phyloP scores from a whole-genome alignment of 2,888 invertebrate genomes.

The Hydrotaea diabolus region DNA sequence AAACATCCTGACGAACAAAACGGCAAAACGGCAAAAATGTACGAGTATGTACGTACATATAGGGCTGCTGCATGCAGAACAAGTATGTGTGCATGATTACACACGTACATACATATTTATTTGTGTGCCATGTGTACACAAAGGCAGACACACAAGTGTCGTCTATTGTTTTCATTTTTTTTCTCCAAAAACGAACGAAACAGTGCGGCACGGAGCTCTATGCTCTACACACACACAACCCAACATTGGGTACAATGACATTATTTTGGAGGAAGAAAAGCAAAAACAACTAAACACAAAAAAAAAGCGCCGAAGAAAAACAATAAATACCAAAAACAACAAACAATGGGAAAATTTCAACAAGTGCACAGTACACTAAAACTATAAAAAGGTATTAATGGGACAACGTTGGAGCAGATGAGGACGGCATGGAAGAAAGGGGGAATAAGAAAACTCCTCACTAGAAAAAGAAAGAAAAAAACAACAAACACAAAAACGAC shows the following conservation, averaged over 20 bases:
- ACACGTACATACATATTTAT: not conserved
- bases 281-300: no score
- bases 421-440: constrained; percentile 8
- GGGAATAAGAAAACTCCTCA: constrained; percentile 22
- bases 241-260: constrained; percentile 63
- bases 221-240: no score
- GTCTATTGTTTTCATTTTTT: constrained; percentile 60
- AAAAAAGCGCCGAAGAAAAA: constrained; percentile 31
- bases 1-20: constrained; percentile 62
- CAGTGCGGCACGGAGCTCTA: not conserved
- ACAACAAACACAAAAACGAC: constrained; percentile 14
- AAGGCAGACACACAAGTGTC: constrained; percentile 59
- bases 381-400: constrained; percentile 56
- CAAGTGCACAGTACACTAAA: constrained; percentile 55
- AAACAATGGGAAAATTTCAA: constrained; percentile 47
- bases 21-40: no score
- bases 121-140: not conserved
- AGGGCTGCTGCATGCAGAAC: not conserved
- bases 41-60: not conserved
- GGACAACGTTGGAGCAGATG: not conserved
- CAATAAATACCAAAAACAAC: constrained; percentile 39
- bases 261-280: constrained; percentile 59
- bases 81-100: not conserved
- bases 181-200: constrained; percentile 44
- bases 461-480: not conserved